Evolutionary conservation across 2,888 invertebrate species (phyloP).

Genomic region (Plebejus anna): DNA sequence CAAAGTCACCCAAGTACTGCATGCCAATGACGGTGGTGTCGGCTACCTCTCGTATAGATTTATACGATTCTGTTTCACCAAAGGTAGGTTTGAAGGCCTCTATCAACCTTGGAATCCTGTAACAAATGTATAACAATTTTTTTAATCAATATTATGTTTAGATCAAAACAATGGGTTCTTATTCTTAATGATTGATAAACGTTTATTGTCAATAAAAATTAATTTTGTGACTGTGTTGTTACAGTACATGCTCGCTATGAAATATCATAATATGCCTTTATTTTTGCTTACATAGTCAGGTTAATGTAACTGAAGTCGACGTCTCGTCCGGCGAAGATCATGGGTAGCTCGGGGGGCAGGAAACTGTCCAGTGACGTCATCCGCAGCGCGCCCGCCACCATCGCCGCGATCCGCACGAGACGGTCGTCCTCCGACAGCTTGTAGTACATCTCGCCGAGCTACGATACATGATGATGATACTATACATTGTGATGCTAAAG

Average conservation of each 20-base stretch:
- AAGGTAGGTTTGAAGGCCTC: conserved; percentile 64
- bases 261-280: too few relatives aligned
- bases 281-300: conserved; percentile 56
- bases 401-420: conserved; percentile 59
- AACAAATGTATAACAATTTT: conserved; percentile 38
- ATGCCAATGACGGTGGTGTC: conserved; percentile 51
- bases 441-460: conserved; percentile 70
- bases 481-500: too few relatives aligned
- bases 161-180: too few relatives aligned
- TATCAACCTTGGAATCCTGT: conserved; percentile 59
- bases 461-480: background rate
- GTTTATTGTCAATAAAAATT: too few relatives aligned
- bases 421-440: conserved; percentile 72
- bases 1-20: conserved; percentile 54
- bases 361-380: conserved; percentile 66
- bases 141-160: too few relatives aligned
- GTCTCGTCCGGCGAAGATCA: conserved; percentile 47
- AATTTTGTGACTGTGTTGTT: too few relatives aligned
- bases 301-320: conserved; percentile 63
- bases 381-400: conserved; percentile 64
- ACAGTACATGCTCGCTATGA: too few relatives aligned
- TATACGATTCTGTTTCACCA: conserved; percentile 59
- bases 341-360: conserved; percentile 66
- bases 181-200: too few relatives aligned
- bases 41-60: conserved; percentile 51